A percentile compares a stretch with the other conserved stretches of the same genome.
Evolutionary conservation across 1,140 invertebrate species (phyloP).

Genomic region (Whitmania pigra): DNA sequence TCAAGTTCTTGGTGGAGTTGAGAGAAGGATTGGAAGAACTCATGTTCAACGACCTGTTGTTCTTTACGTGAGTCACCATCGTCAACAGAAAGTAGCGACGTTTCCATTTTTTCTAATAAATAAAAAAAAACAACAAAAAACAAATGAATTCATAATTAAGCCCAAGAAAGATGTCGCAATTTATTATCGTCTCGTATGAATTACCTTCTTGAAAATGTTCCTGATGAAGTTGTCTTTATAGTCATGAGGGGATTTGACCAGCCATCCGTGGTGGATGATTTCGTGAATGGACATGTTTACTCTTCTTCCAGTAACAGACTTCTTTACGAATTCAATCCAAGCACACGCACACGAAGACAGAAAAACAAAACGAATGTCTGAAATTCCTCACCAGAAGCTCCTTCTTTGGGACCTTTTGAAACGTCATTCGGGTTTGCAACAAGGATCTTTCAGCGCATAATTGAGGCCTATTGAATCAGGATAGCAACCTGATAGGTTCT

Average conservation of each 20-base stretch:
- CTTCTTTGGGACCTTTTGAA: no score
- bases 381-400: no score
- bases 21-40: background rate
- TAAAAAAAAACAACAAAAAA: no score
- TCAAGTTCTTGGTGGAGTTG: background rate
- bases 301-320: background rate
- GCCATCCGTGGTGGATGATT: conserved; percentile 5
- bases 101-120: background rate
- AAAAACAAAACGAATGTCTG: no score
- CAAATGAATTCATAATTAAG: no score
- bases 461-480: no score
- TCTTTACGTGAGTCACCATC: background rate
- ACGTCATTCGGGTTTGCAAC: no score
- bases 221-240: background rate
- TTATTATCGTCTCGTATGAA: background rate
- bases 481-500: no score
- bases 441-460: no score
- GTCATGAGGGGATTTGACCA: conserved; percentile 4
- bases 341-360: no score
- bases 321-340: no score
- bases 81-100: background rate
- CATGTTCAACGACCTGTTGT: background rate
- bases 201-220: conserved; percentile 5
- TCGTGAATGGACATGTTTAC: background rate
- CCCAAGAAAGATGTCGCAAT: no score